phyloP scores from a whole-genome alignment of 2,113 vertebrate genomes.

The Scalopus aquaticus region DNA sequence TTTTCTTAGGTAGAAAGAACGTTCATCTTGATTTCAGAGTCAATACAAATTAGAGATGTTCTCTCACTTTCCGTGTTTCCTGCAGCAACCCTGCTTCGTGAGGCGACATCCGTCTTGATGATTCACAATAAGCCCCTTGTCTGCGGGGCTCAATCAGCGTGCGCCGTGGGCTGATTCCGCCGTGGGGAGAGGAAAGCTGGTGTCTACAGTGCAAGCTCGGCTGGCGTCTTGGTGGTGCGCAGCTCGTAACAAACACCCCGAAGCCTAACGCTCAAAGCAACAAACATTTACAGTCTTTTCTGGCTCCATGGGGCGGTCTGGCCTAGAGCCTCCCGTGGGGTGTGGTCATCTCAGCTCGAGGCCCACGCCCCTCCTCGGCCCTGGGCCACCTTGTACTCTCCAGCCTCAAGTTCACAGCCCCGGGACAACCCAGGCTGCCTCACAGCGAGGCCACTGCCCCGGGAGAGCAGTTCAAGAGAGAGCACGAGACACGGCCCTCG shows the following conservation, averaged over 20 bases:
- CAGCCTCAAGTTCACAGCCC: background rate
- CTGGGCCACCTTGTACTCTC: accelerated
- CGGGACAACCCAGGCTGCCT: background rate
- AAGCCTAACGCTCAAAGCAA: background rate
- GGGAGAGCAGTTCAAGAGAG: accelerated
- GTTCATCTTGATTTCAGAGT: background rate
- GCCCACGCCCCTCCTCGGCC: accelerated
- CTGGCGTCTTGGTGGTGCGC: accelerated
- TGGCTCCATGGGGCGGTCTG: too few species aligned
- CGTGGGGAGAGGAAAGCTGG: accelerated
- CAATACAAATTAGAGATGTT: background rate
- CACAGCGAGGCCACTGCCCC: background rate
- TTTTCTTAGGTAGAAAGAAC: accelerated
- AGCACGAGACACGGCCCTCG: background rate
- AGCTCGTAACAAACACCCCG: background rate
- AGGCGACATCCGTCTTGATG: background rate
- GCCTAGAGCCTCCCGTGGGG: too few species aligned
- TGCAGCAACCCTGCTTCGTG: background rate
- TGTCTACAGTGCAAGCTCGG: background rate
- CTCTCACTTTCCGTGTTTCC: background rate
- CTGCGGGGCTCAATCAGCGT: too few species aligned
- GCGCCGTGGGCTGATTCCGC: accelerated
- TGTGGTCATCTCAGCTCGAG: too few species aligned
- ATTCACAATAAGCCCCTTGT: background rate
- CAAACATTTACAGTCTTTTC: background rate